Base-by-base conservation (phyloP, 2,113 vertebrate species). In the Misgurnus anguillicaudatus region DNA sequence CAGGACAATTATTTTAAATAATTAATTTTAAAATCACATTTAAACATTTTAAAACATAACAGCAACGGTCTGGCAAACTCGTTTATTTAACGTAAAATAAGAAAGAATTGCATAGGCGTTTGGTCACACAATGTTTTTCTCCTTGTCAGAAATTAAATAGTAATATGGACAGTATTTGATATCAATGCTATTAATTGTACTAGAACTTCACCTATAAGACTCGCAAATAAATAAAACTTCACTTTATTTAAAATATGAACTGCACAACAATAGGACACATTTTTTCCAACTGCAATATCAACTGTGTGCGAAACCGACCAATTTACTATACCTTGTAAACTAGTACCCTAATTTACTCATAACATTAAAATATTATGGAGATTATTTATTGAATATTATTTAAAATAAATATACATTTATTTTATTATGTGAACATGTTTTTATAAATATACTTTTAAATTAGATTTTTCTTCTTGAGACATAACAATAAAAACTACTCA, bases 231-330 rank as follows among this genome's bases (percentile, higher is more conserved):
- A 8, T 42, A 42, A 71, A 71, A 39, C 8, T 19, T 16, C 0
- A 14, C 6, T 14, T 41, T 53, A 9, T 71, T n/a, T 57, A 55
- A 57, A 19, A 55, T 36, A 69, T 17, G n/a, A n/a, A n/a, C n/a
- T n/a, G 16, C 16, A 4, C 51, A 69, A 9, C 48, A 51, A 3
- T 55, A 17, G 17, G 17, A 71, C 48, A 55, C 31, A 71, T 11
- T 9, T 39, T 13, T n/a, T 6, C 48, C 5, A 53, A 38, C 4
- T 53, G 14, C 7, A 53, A 14, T 19, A 13, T 47, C n/a, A 58
- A 24, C 53, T 60, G 68, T 60, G 68, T 55, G 6, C 17, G 48
- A 41, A 72, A 72, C n/a, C 70, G 70, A 11, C n/a, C 51, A 57
- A 0, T 70, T 70, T 38, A 71, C n/a, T 1, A 72, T 2, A 14